A percentile compares a stretch with the other conserved stretches of the same genome.
phyloP scores from a whole-genome alignment of 2,797 vertebrate genomes.

The Hemibagrus guttatus region DNA sequence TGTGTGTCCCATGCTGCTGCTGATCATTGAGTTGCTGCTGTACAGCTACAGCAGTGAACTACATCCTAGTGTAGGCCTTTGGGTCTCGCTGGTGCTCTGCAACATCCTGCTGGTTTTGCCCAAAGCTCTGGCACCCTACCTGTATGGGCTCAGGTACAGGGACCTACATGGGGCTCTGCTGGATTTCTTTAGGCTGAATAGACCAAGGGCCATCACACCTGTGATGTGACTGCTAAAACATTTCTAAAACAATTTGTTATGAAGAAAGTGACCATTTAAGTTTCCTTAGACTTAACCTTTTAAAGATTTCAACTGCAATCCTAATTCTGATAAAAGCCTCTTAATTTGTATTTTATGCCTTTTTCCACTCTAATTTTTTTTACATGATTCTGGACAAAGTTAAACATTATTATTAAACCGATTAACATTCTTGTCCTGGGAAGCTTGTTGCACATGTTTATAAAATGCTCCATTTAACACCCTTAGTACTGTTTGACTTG shows the following conservation, averaged over 20 bases:
- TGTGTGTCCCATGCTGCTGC: conserved; percentile 73
- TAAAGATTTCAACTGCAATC: background rate
- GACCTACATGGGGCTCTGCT: conserved; percentile 72
- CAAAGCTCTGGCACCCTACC: conserved; percentile 77
- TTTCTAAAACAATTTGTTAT: background rate
- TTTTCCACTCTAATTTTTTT: background rate
- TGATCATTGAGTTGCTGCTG: conserved; percentile 71
- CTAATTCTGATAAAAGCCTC: background rate
- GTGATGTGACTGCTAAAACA: conserved; percentile 45
- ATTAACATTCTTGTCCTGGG: background rate
- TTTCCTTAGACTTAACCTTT: background rate
- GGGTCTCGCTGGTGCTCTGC: conserved; percentile 73
- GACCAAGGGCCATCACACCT: conserved; percentile 61
- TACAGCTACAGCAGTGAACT: conserved; percentile 52
- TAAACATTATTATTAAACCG: background rate
- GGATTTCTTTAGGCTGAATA: conserved; percentile 67
- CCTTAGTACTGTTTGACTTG: no score
- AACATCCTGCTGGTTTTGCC: conserved; percentile 77
- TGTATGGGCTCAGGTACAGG: conserved; percentile 79
- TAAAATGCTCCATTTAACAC: no score
- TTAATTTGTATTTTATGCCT: background rate
- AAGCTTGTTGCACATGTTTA: background rate
- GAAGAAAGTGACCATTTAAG: background rate
- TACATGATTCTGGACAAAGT: background rate
- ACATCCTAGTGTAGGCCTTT: conserved; percentile 66